Conservation (phyloP, 2,888 invertebrate genomes). For the Himalopsyche kuldschensis region DNA sequence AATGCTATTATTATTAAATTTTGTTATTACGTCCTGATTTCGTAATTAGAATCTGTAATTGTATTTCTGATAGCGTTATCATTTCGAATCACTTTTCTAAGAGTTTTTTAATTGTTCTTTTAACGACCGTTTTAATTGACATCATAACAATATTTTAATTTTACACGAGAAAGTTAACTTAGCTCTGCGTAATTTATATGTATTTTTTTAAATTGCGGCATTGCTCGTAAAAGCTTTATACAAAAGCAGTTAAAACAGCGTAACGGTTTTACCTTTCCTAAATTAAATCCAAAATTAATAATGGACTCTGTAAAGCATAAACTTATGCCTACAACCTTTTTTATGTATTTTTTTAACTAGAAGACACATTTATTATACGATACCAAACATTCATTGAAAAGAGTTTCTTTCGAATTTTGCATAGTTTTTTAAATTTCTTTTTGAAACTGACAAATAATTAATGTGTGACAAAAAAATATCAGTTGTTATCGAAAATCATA, state of each 20-base stretch:
- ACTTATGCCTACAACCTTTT: not conserved
- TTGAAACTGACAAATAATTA: too few relatives aligned
- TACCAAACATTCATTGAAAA: too few relatives aligned
- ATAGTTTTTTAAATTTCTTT: too few relatives aligned
- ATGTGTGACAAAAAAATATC: too few relatives aligned
- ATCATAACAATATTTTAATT: not conserved
- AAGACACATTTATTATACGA: too few relatives aligned
- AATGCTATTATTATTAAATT: too few relatives aligned
- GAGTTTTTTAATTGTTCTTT: not conserved
- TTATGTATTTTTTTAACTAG: too few relatives aligned
- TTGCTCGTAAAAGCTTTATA: not conserved
- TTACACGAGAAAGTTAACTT: not conserved
- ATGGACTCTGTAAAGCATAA: not conserved
- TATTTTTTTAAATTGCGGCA: not conserved
- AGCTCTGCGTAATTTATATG: not conserved
- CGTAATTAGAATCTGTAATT: not conserved
- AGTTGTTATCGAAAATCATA: too few relatives aligned
- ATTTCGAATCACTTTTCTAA: not conserved
- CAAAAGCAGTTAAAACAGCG: not conserved
- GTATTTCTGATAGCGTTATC: not conserved
- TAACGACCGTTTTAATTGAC: not conserved
- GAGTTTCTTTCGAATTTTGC: too few relatives aligned
- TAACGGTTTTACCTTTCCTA: not conserved
- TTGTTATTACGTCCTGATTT: not conserved
- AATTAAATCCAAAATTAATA: not conserved